These are phyloP conservation scores for Artemia franciscana DNA, from an alignment of 1,140 invertebrate species.

Conservation along the genomic window DNA sequence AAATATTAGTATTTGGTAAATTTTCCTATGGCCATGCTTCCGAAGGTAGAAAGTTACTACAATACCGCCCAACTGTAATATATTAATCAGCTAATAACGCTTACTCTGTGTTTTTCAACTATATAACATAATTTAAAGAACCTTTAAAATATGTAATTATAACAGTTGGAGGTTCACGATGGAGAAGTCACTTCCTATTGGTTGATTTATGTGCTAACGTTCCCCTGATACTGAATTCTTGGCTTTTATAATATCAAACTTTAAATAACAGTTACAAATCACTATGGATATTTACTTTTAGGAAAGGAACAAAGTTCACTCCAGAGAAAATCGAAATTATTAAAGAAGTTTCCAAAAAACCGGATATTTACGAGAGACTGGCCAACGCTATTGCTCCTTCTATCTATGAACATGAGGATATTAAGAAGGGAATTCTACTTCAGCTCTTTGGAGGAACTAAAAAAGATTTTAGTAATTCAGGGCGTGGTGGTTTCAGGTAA, in stretches of 20 bases:
- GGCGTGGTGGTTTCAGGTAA: slow-evolving; percentile 57
- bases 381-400: slow-evolving; percentile 82
- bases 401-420: slow-evolving; percentile 94
- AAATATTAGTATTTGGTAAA: too few species aligned
- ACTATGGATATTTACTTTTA: slow-evolving; percentile 22
- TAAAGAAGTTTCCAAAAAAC: slow-evolving; percentile 49
- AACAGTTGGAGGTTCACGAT: too few species aligned
- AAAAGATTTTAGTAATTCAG: slow-evolving; percentile 59
- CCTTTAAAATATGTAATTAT: too few species aligned
- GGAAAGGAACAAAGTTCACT: slow-evolving; percentile 55
- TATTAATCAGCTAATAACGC: too few species aligned
- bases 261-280: too few species aligned
- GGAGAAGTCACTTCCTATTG: too few species aligned
- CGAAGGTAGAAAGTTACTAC: too few species aligned
- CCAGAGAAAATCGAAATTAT: slow-evolving; percentile 67
- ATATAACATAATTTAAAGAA: too few species aligned
- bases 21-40: too few species aligned
- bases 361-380: slow-evolving; percentile 81
- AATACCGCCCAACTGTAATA: too few species aligned
- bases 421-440: slow-evolving; percentile 91
- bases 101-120: too few species aligned
- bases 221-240: slow-evolving; percentile 1
- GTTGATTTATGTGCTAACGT: slow-evolving; percentile 3
- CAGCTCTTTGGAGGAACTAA: slow-evolving; percentile 92
- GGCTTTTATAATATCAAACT: slow-evolving; percentile 9